Evolutionary conservation across 2,888 invertebrate genomes (phyloP), one percentile per base, ranked within the genome.

Genomic region (Tuta absoluta): DNA sequence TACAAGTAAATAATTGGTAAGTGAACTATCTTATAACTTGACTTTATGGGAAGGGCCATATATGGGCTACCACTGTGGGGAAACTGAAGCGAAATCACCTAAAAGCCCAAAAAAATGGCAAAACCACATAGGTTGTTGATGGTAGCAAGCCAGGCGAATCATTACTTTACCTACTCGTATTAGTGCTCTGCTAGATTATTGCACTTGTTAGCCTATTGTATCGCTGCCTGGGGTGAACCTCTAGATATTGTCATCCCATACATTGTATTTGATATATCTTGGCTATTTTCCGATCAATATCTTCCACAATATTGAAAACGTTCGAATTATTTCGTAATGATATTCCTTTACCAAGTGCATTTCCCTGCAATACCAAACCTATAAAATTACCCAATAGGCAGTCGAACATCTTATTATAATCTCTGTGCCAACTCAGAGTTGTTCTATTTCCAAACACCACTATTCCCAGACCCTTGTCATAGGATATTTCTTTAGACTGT

Each of bases 1-100:
- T 99, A 89, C 99, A 99, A 98, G 99, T 99, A 91, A 99, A 99
- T 95, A 99, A 99, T 94, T 99, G 99, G 99, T 99, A 89, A 98
- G 99, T 97, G 57, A 62, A 56, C n/a, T 4, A 5, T n/a, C 1
- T 21, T 51, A n/a, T n/a, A n/a, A 45, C 28, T 28, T 28, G 5
- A 28, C n/a, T n/a, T n/a, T 28, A 28, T 28, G 28, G 28, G 28
- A 28, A 5, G 3, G 28, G 28, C 28, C 2, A 28, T 4, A 28
- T n/a, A n/a, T n/a, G n/a, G n/a, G n/a, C n/a, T n/a, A n/a, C n/a
- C n/a, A n/a, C n/a, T n/a, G n/a, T n/a, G n/a, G n/a, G n/a, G n/a
- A n/a, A n/a, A n/a, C n/a, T n/a, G n/a, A n/a, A n/a, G n/a, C n/a
- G n/a, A n/a, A n/a, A n/a, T n/a, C n/a, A n/a, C n/a, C n/a, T n/a